These are phyloP conservation scores for Heliothis virescens DNA, from an alignment of 1,140 invertebrate species.

Conservation along the genomic window DNA sequence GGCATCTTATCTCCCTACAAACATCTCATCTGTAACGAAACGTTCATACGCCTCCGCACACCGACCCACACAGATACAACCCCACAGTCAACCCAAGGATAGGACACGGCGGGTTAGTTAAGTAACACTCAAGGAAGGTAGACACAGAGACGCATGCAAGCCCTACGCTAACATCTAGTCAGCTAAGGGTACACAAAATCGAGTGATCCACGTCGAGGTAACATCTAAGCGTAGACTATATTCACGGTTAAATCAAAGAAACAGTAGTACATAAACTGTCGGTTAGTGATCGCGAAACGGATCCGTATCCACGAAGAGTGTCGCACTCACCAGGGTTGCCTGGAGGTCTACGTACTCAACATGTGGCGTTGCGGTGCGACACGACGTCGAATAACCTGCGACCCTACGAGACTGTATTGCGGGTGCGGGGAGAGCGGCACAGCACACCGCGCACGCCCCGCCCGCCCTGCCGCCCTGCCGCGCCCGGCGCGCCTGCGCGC, in stretches of 20 bases:
- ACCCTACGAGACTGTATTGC: slow-evolving; percentile 56
- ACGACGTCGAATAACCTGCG: slow-evolving; percentile 54
- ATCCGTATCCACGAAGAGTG: slow-evolving; percentile 26
- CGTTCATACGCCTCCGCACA: slow-evolving; percentile 68
- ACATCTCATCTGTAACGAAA: slow-evolving; percentile 80
- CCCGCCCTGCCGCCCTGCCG: slow-evolving; percentile 33
- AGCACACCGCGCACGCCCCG: slow-evolving; percentile 45
- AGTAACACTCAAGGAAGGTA: slow-evolving; percentile 72
- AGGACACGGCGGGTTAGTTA: slow-evolving; percentile 68
- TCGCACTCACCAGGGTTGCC: slow-evolving; percentile 71
- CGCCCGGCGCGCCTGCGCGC: slow-evolving; percentile 56
- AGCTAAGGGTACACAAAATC: slow-evolving; percentile 65
- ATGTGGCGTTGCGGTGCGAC: slow-evolving; percentile 44
- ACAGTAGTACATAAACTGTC: slow-evolving; percentile 47
- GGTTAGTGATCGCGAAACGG: slow-evolving; percentile 53
- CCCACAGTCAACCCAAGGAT: slow-evolving; percentile 62
- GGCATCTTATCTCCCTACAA: slow-evolving; percentile 80
- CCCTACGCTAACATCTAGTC: slow-evolving; percentile 80
- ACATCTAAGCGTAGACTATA: slow-evolving; percentile 76
- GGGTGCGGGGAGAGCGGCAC: slow-evolving; percentile 41
- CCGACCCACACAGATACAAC: slow-evolving; percentile 54
- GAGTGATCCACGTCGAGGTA: slow-evolving; percentile 67
- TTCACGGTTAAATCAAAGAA: slow-evolving; percentile 56
- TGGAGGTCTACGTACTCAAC: slow-evolving; percentile 60
- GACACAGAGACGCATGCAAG: slow-evolving; percentile 83